Evolutionary conservation across 2,113 vertebrate genomes (phyloP).

Genomic region (Cyphotilapia sp.): DNA sequence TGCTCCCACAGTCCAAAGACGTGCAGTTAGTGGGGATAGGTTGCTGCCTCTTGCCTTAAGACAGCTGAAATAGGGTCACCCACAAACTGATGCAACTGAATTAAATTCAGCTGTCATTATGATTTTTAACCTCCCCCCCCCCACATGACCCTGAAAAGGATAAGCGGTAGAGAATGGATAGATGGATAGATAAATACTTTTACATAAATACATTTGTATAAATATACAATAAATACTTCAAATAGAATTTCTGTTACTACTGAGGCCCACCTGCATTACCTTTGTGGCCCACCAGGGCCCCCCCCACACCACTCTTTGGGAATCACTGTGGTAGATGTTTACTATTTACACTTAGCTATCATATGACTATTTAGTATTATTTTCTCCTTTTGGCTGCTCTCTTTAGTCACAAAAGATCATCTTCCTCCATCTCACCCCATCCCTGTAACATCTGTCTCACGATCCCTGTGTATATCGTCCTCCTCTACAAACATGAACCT

Average conservation of each 20-base stretch:
- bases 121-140: neutral
- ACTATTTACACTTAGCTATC: neutral
- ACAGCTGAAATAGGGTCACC: neutral
- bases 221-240: neutral
- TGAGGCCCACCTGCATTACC: neutral
- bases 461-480: neutral
- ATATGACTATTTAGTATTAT: neutral
- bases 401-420: neutral
- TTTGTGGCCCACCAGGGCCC: neutral
- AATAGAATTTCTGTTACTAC: neutral
- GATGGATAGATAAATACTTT: fast-evolving
- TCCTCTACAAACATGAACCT: neutral
- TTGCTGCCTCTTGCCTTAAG: neutral
- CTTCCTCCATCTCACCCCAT: neutral
- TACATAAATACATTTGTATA: neutral
- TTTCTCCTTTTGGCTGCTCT: neutral
- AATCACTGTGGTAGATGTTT: neutral
- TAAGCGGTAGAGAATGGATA: neutral
- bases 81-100: too few species aligned
- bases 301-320: neutral
- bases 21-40: neutral
- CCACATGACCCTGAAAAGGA: neutral
- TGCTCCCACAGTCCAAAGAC: neutral
- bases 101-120: too few species aligned
- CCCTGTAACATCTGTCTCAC: fast-evolving